phyloP scores from a whole-genome alignment of 2,113 vertebrate genomes.

The Climacteris rufus region DNA sequence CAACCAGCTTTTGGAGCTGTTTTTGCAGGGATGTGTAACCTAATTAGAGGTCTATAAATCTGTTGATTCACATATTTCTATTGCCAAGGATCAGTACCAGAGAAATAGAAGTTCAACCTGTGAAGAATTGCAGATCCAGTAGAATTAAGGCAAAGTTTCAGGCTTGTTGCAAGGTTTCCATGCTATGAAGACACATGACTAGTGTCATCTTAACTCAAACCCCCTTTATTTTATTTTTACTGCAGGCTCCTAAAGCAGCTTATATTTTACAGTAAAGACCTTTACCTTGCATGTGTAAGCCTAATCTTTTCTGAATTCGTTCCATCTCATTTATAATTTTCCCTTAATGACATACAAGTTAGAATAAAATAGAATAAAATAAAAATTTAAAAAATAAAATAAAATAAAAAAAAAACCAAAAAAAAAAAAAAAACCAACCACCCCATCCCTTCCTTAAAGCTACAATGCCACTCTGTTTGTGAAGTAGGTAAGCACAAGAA shows the following conservation, averaged over 20 bases:
- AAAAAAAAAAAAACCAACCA: neutral
- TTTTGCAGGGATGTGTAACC: neutral
- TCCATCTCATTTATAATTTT: neutral
- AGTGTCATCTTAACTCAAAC: neutral
- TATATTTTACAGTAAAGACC: neutral
- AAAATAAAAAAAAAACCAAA: neutral
- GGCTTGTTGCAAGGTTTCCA: neutral
- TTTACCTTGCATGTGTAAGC: neutral
- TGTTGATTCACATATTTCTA: neutral
- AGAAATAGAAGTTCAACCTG: neutral
- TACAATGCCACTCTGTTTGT: neutral
- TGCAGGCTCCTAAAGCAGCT: neutral
- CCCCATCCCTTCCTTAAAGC: neutral
- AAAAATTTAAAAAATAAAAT: too few species aligned
- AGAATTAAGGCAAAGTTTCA: neutral
- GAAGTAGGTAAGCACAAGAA: neutral
- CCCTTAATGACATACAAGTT: neutral
- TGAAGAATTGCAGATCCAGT: neutral
- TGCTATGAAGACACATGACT: neutral
- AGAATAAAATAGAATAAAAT: neutral
- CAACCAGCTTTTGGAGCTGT: neutral
- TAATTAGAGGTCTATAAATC: neutral
- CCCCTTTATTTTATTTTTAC: neutral
- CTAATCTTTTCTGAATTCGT: neutral
- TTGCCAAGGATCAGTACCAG: neutral